Conservation (phyloP, 2,888 invertebrate genomes). For the Cephonodes hylas region DNA sequence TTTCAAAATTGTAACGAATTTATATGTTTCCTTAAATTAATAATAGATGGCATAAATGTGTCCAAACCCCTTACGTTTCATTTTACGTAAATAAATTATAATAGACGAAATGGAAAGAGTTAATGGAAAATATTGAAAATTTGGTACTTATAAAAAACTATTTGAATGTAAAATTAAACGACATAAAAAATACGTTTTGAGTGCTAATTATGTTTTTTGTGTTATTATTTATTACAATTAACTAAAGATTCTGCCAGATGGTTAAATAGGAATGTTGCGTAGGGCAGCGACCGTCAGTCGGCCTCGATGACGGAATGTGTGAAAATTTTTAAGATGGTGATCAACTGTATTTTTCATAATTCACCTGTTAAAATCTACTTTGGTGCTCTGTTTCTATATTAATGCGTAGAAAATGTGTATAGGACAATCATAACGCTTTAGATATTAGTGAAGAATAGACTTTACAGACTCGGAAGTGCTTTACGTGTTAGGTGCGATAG, state of each 20-base stretch:
- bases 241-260: neutral
- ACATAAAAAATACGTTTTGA: too few species aligned
- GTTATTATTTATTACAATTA: neutral
- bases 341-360: constrained; percentile 68
- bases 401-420: constrained; percentile 45
- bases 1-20: neutral
- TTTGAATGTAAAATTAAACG: too few species aligned
- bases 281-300: constrained; percentile 75
- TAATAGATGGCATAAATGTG: neutral
- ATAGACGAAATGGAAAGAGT: neutral
- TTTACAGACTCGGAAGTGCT: constrained; percentile 50
- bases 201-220: too few species aligned
- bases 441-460: constrained; percentile 29
- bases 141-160: neutral
- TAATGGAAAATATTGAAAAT: neutral
- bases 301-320: constrained; percentile 80
- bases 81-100: neutral
- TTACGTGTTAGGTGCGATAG: constrained; percentile 69
- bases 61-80: neutral
- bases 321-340: constrained; percentile 78
- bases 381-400: constrained; percentile 47
- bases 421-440: constrained; percentile 36
- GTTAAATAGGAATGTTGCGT: constrained; percentile 37
- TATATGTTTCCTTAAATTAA: neutral
- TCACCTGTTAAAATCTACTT: constrained; percentile 43